Conservation (phyloP, 2,797 vertebrate species). For the Limosa lapponica region DNA sequence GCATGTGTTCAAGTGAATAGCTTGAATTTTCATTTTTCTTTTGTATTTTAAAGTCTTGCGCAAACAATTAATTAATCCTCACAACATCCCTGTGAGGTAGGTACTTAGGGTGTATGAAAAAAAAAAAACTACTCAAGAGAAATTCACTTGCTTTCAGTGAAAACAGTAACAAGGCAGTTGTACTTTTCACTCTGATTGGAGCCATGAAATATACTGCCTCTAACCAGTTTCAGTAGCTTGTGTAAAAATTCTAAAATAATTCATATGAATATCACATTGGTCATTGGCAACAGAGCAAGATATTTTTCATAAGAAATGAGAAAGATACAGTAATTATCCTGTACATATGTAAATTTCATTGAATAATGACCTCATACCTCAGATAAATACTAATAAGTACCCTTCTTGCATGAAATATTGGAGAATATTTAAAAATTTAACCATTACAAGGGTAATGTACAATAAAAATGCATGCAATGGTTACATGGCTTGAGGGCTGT, state of each 20-base stretch:
- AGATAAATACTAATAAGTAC: not conserved
- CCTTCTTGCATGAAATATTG: not conserved
- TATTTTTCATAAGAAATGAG: not conserved
- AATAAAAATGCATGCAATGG: not conserved
- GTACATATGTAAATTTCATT: not conserved
- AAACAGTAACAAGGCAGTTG: not conserved
- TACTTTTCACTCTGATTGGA: not conserved
- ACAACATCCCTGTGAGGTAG: constrained; percentile 72
- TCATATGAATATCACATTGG: not conserved
- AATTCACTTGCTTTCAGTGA: not conserved
- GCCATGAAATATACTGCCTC: not conserved
- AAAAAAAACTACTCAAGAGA: not conserved
- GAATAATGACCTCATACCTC: not conserved
- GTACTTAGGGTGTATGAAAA: not conserved
- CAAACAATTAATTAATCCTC: constrained; percentile 28
- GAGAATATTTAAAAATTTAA: not conserved
- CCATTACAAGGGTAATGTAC: not conserved
- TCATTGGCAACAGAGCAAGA: not conserved
- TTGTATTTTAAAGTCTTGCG: not conserved
- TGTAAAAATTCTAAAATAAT: not conserved
- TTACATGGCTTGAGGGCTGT: not conserved
- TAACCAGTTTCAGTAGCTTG: not conserved
- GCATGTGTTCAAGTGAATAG: not conserved
- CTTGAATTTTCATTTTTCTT: not conserved
- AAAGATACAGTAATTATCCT: not conserved